A percentile compares a stretch with the other conserved stretches of the same genome.
Conservation (phyloP, 2,113 vertebrate genomes). For the Saguinus imperator region DNA sequence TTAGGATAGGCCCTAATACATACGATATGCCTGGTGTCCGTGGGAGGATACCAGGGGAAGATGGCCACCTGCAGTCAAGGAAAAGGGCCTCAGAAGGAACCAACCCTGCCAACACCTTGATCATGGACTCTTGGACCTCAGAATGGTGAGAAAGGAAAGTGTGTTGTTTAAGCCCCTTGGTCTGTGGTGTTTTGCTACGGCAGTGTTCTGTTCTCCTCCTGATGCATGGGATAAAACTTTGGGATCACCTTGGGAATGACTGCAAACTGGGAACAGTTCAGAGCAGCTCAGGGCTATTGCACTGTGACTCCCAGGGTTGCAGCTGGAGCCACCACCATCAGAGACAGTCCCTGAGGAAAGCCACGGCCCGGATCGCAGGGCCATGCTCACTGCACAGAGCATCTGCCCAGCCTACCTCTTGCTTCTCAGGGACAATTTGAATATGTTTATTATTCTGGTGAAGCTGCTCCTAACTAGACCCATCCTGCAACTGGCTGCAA, state of each 20-base stretch:
- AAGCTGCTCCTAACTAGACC: neutral
- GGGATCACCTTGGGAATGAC: neutral
- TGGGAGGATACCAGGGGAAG: neutral
- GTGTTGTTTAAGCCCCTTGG: neutral
- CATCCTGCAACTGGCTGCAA: neutral
- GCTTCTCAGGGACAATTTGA: neutral
- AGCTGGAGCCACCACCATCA: neutral
- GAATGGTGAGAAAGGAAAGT: neutral
- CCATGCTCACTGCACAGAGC: accelerated
- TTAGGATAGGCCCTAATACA: too few species aligned
- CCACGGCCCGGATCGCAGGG: accelerated
- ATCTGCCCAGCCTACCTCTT: neutral
- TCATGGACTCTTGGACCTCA: neutral
- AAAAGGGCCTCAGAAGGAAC: neutral
- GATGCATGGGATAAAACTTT: neutral
- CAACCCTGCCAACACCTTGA: too few species aligned
- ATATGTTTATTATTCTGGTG: neutral
- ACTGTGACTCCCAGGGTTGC: neutral
- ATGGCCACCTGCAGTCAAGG: too few species aligned
- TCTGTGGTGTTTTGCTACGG: accelerated
- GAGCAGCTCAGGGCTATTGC: neutral
- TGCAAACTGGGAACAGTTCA: accelerated
- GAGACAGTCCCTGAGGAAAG: neutral
- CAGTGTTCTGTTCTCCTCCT: neutral
- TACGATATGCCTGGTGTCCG: neutral